Evolutionary conservation across 1,140 invertebrate genomes (phyloP), one percentile per base, ranked within the genome.

Genomic region (Drosophila bocqueti): DNA sequence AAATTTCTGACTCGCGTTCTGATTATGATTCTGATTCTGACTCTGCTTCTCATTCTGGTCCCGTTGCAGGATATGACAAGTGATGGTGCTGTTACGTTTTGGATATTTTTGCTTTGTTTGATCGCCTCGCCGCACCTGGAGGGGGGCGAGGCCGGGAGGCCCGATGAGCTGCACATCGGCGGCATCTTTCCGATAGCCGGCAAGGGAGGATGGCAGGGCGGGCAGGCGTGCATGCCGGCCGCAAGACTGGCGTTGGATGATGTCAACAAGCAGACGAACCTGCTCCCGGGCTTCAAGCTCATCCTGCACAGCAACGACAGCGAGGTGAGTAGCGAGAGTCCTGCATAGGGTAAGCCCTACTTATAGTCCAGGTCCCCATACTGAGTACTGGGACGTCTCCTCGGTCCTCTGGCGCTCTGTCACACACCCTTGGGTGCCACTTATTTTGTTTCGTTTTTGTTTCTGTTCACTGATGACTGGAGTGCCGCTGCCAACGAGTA

Each of bases 171-270:
- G 68, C 98, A 99, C 93, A 99, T 99, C 93, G 99, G 98, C 52
- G 99, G 98, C 24, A 99, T 99, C 80, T 99, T 99, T 94, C 99
- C 99, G 5, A 99, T 99, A 93, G 96, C 95, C 60, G 98, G 98
- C 13, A 96, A 98, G 91, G 98, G 98, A 59, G 98, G 98, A 61
- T 99, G 99, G 98, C 96, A 98, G 93, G 97, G 98, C 62, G 97
- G 98, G 15, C 97, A 98, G 95, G 97, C 97, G 3, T 98, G 98
- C 92, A 97, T 97, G 95, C 98, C 98, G 47, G 98, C 99, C 21
- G 98, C 98, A 50, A 95, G 97, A 93, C 95, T 99, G 93, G 99
- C 99, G 11, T 94, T 99, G 72, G 96, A 98, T 79, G 98, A 99
- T 94, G 98, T 99, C 49, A 99, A 99, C 94, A 96, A 95, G 34